Evolutionary conservation across 2,113 vertebrate genomes (phyloP), one percentile per base, ranked within the genome.

Genomic region (Saccopteryx bilineata): DNA sequence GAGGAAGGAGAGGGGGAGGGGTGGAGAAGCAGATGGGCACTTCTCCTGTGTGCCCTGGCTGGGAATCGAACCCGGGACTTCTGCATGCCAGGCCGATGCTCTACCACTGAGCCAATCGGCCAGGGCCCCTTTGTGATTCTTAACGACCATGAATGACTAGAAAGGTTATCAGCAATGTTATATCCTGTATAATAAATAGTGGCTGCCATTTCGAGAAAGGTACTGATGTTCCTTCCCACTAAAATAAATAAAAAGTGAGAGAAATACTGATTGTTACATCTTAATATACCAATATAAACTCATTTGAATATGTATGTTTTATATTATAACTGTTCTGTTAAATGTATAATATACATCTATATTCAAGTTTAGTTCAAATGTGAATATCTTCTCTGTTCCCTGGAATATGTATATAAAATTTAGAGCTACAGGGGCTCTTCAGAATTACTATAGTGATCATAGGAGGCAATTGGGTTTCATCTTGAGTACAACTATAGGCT

Each of bases 291-390:
- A 74, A 15, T 18, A 31, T 52, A 84, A 93, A 90, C 58, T 71
- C 69, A n/a, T 66, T 52, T 48, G 18, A 68, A 2, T n/a, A 4
- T 26, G 9, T 63, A 0, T 50, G 11, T 80, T 85, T 81, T 76
- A 39, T 61, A 14, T 54, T 48, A 14, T 9, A 88, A 33, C 60
- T 76, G 31, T 58, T 90, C 54, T 23, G 52, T 56, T 56, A 23
- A 54, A 48, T 78, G 21, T 39, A 33, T 56, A 82, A 68, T 8
- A 17, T 48, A 39, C 8, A 60, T 76, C 74, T 69, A 9, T 63
- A 54, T 78, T 82, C 50, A 93, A 89, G 56, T 87, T 58, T 91
- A 82, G 76, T 54, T 96, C 58, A 54, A 78, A 48, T 90, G 11
- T 39, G 63, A 68, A 21, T 7, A 52, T 79, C 19, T 63, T 89